Evolutionary conservation across 1,140 invertebrate genomes (phyloP).

Genomic region (Drosophila yakuba): DNA sequence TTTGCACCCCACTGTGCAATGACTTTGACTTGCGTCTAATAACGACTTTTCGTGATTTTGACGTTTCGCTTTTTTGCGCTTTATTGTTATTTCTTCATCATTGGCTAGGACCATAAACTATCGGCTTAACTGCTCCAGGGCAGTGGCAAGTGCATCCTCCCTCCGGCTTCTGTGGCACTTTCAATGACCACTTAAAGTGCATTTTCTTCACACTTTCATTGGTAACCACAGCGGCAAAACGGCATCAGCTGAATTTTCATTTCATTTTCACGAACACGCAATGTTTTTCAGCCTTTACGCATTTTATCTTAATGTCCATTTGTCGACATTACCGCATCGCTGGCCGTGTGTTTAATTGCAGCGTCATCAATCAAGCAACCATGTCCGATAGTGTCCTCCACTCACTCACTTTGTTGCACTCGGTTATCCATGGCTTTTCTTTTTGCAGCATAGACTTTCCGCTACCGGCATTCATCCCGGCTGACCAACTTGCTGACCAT

Average conservation of each 20-base stretch:
- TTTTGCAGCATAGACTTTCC: slow-evolving; percentile 17
- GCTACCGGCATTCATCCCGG: slow-evolving; percentile 28
- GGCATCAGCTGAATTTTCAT: slow-evolving; percentile 43
- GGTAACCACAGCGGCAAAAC: slow-evolving; percentile 64
- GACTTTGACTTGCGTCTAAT: slow-evolving; percentile 16
- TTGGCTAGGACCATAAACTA: slow-evolving; percentile 44
- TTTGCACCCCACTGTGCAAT: slow-evolving; percentile 30
- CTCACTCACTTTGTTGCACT: slow-evolving; percentile 12
- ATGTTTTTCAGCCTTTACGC: slow-evolving; percentile 52
- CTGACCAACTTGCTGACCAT: slow-evolving; percentile 28
- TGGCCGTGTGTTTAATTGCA: slow-evolving; percentile 70
- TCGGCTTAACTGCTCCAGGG: slow-evolving; percentile 32
- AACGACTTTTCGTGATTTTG: slow-evolving; percentile 35
- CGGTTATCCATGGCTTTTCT: not conserved
- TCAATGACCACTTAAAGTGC: slow-evolving; percentile 60
- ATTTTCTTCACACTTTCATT: slow-evolving; percentile 79
- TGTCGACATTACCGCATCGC: slow-evolving; percentile 71
- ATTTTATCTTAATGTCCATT: slow-evolving; percentile 74
- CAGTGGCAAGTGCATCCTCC: slow-evolving; percentile 31
- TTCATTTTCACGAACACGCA: slow-evolving; percentile 60
- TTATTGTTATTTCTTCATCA: slow-evolving; percentile 72
- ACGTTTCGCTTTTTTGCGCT: slow-evolving; percentile 62
- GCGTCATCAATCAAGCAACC: slow-evolving; percentile 68
- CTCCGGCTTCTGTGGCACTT: slow-evolving; percentile 41
- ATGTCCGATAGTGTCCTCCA: slow-evolving; percentile 26